A percentile compares a stretch with the other conserved stretches of the same genome.
Conservation (phyloP, 2,888 invertebrate genomes). For the Torymus aiolomorphi region DNA sequence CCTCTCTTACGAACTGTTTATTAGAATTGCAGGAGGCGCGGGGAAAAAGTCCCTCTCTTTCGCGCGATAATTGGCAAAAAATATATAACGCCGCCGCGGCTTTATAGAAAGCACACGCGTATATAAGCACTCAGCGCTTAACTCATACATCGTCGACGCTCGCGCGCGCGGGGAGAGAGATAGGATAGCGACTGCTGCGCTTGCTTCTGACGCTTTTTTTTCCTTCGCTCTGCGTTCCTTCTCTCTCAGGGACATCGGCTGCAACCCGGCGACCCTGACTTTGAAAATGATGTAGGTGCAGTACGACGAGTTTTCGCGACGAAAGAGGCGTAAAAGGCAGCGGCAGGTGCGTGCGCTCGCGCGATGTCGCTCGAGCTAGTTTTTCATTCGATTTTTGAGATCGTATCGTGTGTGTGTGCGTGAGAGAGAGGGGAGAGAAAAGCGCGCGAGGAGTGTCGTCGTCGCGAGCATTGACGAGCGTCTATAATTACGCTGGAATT, state of each 20-base stretch:
- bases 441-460: not conserved
- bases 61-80: conserved; percentile 49
- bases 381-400: conserved; percentile 44
- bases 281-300: conserved; percentile 61
- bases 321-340: too few relatives aligned
- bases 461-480: conserved; percentile 24
- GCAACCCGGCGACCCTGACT: conserved; percentile 57
- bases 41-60: not conserved
- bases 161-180: too few relatives aligned
- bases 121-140: not conserved
- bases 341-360: conserved; percentile 4
- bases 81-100: not conserved
- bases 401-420: conserved; percentile 25
- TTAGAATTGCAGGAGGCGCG: conserved; percentile 34
- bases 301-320: too few relatives aligned
- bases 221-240: not conserved
- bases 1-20: conserved; percentile 26
- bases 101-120: conserved; percentile 15
- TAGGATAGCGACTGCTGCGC: not conserved
- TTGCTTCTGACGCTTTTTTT: conserved; percentile 3
- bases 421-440: not conserved
- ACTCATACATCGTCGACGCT: too few relatives aligned
- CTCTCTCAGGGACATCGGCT: conserved; percentile 44
- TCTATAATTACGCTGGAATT: conserved; percentile 45
- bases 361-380: conserved; percentile 11